These are phyloP conservation scores for Brachionus manjavacas DNA, from an alignment of 1,140 invertebrate species.

Conservation along the genomic window DNA sequence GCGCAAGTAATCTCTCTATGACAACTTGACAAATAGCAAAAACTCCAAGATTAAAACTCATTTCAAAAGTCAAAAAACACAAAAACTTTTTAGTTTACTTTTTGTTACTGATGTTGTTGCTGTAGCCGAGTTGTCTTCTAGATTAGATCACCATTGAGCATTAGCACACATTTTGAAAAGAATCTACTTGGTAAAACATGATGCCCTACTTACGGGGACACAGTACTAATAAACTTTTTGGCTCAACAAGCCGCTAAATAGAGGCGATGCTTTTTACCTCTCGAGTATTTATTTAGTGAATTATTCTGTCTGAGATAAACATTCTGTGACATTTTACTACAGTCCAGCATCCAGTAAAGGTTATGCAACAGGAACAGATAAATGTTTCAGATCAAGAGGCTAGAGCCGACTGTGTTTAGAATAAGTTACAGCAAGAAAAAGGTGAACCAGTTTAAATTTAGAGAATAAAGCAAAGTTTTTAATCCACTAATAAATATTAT, in stretches of 20 bases:
- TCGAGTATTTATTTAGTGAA: slow-evolving; percentile 30
- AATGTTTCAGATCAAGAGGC: slow-evolving; percentile 8
- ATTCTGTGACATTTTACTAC: neutral
- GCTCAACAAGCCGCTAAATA: neutral
- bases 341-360: neutral
- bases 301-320: neutral
- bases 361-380: slow-evolving; percentile 5
- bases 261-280: neutral
- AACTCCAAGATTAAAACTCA: slow-evolving; percentile 28
- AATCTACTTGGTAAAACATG: neutral
- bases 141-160: neutral
- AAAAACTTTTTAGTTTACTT: neutral
- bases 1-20: neutral
- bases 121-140: neutral
- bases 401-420: too few relatives aligned
- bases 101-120: neutral
- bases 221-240: neutral
- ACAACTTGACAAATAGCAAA: neutral
- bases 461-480: neutral
- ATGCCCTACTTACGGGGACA: neutral
- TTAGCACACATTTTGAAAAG: neutral
- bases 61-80: neutral
- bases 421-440: neutral
- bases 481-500: neutral
- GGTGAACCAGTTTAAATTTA: slow-evolving; percentile 1